Percentiles rank a stretch among this genome's conserved stretches.
Conservation (phyloP, 2,113 vertebrate genomes). For the Daubentonia madagascariensis region DNA sequence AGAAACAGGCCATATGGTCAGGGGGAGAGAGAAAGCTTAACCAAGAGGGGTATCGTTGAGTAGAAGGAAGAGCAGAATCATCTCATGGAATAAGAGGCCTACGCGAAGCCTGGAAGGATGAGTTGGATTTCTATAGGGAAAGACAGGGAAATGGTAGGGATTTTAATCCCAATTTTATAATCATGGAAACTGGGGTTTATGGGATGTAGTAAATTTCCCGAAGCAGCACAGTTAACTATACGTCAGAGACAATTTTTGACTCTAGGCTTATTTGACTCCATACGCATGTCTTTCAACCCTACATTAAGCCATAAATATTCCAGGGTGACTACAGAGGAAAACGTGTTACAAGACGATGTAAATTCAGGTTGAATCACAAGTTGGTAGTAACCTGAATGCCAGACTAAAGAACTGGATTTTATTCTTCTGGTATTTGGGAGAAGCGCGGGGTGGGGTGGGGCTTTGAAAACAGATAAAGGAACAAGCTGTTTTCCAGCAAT, state of each 20-base stretch:
- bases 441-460: accelerated
- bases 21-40: background rate
- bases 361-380: background rate
- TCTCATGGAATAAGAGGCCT: background rate
- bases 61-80: background rate
- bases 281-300: background rate
- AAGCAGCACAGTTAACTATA: background rate
- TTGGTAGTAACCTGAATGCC: background rate
- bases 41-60: no score
- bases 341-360: background rate
- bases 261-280: background rate
- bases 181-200: background rate
- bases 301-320: background rate
- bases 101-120: background rate
- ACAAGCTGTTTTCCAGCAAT: background rate
- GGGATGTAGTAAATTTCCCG: background rate
- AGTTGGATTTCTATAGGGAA: background rate
- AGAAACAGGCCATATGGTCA: background rate
- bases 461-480: background rate
- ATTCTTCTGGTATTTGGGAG: background rate
- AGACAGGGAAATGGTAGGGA: background rate
- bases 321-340: background rate
- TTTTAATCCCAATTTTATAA: background rate
- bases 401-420: background rate
- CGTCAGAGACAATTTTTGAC: background rate